Evolutionary conservation across 1,140 invertebrate genomes (phyloP).

Genomic region (Cydia pomonella): DNA sequence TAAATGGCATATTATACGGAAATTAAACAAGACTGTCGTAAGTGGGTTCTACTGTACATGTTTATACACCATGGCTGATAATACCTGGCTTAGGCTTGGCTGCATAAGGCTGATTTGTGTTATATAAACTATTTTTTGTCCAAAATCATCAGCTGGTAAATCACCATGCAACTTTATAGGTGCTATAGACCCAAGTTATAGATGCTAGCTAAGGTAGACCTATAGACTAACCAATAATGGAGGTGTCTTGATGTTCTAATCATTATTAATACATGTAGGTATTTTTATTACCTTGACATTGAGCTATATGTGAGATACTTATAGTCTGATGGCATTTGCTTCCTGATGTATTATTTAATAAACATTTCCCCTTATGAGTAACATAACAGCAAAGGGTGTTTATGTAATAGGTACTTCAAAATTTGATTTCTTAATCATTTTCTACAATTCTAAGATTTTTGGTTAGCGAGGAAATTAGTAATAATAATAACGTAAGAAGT

Average conservation of each 20-base stretch:
- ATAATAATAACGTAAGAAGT: neutral
- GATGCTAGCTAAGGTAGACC: no score
- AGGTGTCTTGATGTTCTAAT: neutral
- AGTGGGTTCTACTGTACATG: no score
- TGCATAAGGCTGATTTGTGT: no score
- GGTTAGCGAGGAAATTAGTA: neutral
- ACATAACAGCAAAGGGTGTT: neutral
- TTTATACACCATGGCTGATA: no score
- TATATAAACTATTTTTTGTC: no score
- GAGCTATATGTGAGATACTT: neutral
- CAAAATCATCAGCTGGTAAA: no score
- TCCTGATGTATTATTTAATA: neutral
- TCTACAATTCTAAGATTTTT: neutral
- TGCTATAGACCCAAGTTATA: no score
- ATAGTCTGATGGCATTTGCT: neutral
- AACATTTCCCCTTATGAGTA: neutral
- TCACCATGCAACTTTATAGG: no score
- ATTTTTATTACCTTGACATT: conserved; percentile 9
- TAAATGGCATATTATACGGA: no score
- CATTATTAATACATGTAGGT: neutral
- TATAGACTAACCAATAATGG: neutral
- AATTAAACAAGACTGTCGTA: no score
- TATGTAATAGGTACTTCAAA: conserved; percentile 6
- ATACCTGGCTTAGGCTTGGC: no score
- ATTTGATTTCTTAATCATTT: neutral